Percentiles rank a stretch among this genome's conserved stretches.
Conservation (phyloP, 2,113 vertebrate genomes). For the Columba janthina region DNA sequence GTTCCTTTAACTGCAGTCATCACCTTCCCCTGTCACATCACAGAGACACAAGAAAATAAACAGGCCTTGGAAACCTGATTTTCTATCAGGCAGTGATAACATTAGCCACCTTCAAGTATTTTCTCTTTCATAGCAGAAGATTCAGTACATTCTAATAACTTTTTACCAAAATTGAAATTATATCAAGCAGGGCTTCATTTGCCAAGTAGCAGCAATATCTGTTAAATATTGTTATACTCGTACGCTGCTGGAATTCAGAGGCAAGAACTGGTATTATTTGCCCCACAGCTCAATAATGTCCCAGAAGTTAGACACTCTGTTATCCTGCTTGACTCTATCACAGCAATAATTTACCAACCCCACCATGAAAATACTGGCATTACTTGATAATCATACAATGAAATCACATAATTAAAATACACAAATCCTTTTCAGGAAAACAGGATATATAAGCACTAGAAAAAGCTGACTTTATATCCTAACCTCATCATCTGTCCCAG, state of each 20-base stretch:
- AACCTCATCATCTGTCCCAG: not conserved
- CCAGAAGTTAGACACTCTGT: not conserved
- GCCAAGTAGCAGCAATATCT: not conserved
- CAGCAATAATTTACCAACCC: not conserved
- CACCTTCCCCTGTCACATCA: constrained; percentile 40
- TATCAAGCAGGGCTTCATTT: not conserved
- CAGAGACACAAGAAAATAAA: constrained; percentile 44
- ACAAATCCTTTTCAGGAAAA: not conserved
- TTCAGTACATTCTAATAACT: not conserved
- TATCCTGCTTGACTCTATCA: not conserved
- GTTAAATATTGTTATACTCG: not conserved
- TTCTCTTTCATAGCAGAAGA: not conserved
- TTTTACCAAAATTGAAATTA: not conserved
- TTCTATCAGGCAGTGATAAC: not conserved
- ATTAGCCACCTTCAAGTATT: not conserved
- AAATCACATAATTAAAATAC: not conserved
- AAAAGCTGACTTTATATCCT: not conserved
- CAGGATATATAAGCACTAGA: not conserved
- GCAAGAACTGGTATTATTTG: not conserved
- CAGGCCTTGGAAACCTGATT: constrained; percentile 6
- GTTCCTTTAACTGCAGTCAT: constrained; percentile 21
- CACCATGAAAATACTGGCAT: not conserved
- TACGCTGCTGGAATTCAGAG: not conserved
- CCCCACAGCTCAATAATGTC: not conserved
- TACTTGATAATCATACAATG: not conserved